Base-by-base conservation (phyloP, 2,113 vertebrate genomes). In the Sigmodon hispidus region DNA sequence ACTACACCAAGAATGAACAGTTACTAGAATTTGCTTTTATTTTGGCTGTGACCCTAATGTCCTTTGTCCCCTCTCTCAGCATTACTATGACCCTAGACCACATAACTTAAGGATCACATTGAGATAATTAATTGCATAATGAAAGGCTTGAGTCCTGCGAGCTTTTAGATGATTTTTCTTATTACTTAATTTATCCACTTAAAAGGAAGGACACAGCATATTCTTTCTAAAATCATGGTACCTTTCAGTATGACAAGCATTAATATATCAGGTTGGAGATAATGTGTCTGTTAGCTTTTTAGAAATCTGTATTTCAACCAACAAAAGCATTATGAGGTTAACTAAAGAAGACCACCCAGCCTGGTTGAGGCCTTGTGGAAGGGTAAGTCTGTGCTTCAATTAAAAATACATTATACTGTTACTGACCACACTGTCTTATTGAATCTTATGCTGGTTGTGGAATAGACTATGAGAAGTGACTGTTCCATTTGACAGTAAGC, bases 401-500 rank as follows among this genome's bases (percentile, higher is more conserved):
- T 95, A 85, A 96, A 96, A 91, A 45, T 3, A 19, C 13, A 65
- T 91, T 1, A 55, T 65, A 43, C 45, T 87, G 65, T 13, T 76
- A 85, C 70, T n/a, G 29, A 87, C 76, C 17, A 55, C 50, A 86
- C 52, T 94, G 40, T 92, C 65, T 52, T 83, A 73, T 48, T 11
- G 24, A 55, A 73, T 72, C 24, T 31, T 89, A 24, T 26, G 80
- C 67, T 94, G 73, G 7, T 43, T 88, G n/a, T 94, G 40, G 79
- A 94, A 45, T 9, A 72, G 76, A 61, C 26, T 12, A 67, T 21
- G 21, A 52, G 67, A 96, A 90, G 45, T 90, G 75, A 90, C 86
- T 88, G 65, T 59, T 90, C 29, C n/a, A 63, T 76, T 95, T 90
- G 94, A 97, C 52, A 73, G 29, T 79, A 75, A 90, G 31, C 73